Base-by-base conservation (phyloP, 2,113 vertebrate species). In the Ictalurus furcatus region DNA sequence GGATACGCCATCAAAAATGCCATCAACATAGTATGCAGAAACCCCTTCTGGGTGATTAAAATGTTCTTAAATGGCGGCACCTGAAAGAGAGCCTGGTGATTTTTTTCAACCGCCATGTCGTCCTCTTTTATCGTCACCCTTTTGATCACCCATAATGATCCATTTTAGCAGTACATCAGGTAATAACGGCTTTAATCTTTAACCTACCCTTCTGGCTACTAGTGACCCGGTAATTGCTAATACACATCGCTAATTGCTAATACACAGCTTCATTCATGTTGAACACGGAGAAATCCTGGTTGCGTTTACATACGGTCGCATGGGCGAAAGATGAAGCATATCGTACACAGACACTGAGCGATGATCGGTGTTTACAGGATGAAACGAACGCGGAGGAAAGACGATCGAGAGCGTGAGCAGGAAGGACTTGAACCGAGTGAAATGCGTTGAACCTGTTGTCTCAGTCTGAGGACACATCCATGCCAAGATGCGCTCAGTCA, bases 401-500 rank as follows among this genome's bases (percentile, higher is more conserved):
- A 59, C 30, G 74, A 59, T 69, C 40, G 17, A 58, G 17, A 58
- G 65, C n/a, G 28, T 30, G 69, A 63, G 56, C 56, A 65, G 37
- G 84, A 80, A 71, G 85, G 71, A 65, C 56, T 59, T 65, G 84
- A 44, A 65, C 37, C 2, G 52, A 89, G 37, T 73, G 58, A 89
- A 90, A 71, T 83, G 89, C 67, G 61, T 63, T 19, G 76, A 86
- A 74, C 87, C 88, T 89, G 86, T 87, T 91, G 85, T 91, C 88
- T 86, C 73, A 61, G 87, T 74, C 85, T 65, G 88, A 87, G 74
- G 81, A 80, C 67, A 28, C 80, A 89, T 73, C 63, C 71, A 25
- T 48, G 88, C 90, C 90, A 91, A 89, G 85, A 91, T 91, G 85
- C 85, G 85, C 90, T 89, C 85, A 91, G 88, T 89, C 88, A 23